Evolutionary conservation across 1,140 invertebrate species (phyloP).

Genomic region (Frieseomelitta varia): DNA sequence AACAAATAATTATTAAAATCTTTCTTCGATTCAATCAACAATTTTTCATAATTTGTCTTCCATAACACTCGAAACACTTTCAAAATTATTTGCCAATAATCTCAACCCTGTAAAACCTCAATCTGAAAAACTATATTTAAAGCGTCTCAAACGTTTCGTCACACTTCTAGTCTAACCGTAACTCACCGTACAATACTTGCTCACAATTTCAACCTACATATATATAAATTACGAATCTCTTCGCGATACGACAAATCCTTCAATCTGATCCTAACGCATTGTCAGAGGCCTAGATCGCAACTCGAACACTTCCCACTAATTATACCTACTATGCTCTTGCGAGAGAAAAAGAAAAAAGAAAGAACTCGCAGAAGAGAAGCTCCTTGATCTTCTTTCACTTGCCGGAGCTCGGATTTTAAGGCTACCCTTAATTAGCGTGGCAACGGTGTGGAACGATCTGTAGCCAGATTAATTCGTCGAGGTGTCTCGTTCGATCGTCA

Average conservation of each 20-base stretch:
- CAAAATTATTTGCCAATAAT: no score
- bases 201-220: no score
- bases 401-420: constrained; percentile 26
- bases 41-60: no score
- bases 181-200: no score
- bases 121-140: no score
- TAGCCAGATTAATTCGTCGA: constrained; percentile 64
- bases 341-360: background rate
- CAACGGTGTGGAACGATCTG: constrained; percentile 54
- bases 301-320: background rate
- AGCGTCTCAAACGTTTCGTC: no score
- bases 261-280: background rate
- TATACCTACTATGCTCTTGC: background rate
- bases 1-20: no score
- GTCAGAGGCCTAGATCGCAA: no score
- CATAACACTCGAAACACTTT: no score
- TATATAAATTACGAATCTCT: background rate
- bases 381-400: constrained; percentile 39
- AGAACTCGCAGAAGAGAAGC: background rate
- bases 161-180: no score
- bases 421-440: constrained; percentile 62
- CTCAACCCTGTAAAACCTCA: no score
- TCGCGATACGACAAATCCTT: background rate
- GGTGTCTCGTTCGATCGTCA: constrained; percentile 42
- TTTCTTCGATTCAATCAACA: no score